Base-by-base conservation (phyloP, 2,797 vertebrate genomes). In the Hypotaenidia okinawae region DNA sequence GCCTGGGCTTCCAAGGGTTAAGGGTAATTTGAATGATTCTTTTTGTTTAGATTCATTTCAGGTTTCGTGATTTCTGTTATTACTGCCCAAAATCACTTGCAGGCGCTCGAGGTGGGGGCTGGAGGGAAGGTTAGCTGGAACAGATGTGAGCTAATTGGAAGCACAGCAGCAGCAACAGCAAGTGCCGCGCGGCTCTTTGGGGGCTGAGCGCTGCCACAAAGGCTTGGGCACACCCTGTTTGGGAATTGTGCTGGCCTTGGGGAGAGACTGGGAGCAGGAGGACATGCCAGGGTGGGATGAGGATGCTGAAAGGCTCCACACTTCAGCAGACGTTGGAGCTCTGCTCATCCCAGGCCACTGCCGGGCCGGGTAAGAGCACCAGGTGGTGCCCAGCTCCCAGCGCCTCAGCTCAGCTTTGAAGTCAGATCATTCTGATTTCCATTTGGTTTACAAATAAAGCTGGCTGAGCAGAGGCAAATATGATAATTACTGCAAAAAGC, bases 51-150 rank as follows among this genome's bases (percentile, higher is more conserved):
- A 95, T 96, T 97, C 96, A 96, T 95, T 96, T 97, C 92, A 87
- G 96, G 93, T 95, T 97, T 97, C 94, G 97, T 97, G 97, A 97
- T 97, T 96, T 95, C 94, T 96, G 94, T 97, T 97, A 97, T 97
- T 97, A 91, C 96, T 96, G 94, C 90, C 87, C 59, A n/a, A 97
- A 97, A 97, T 97, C 96, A 97, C 95, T 97, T 88, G 92, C 97
- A 98, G 97, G 95, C 91, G 1, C 90, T 94, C 6, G 78, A 89
- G 96, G 90, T 84, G 93, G 96, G 95, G 93, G 93, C 80, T 86
- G 58, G 68, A 37, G 59, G 35, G 49, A 15, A 24, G 87, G 75
- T 84, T 77, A 91, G 93, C 49, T 37, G 84, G 45, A 85, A 73
- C 97, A 96, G 93, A 97, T 98, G 96, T 95, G 94, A 67, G 91